phyloP scores from a whole-genome alignment of 2,888 invertebrate genomes.

The Euzophera pinguis region DNA sequence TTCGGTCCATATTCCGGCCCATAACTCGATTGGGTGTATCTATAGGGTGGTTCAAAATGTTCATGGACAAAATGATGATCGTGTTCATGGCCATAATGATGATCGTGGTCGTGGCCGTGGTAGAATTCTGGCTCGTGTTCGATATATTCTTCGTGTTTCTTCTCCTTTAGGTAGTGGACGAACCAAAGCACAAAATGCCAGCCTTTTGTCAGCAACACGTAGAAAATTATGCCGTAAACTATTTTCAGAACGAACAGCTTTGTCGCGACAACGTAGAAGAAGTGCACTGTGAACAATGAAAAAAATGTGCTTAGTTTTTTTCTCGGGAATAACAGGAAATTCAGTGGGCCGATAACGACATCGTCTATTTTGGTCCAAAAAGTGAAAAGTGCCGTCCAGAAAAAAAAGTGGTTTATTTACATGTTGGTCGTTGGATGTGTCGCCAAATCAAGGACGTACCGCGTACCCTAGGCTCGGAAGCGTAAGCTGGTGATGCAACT shows the following conservation, averaged over 20 bases:
- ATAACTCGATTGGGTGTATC: slow-evolving; percentile 29
- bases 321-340: too few species aligned
- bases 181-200: slow-evolving; percentile 67
- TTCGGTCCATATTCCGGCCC: slow-evolving; percentile 20
- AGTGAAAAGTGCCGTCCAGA: too few species aligned
- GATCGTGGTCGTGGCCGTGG: background rate
- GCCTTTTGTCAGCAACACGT: slow-evolving; percentile 48
- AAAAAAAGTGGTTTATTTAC: too few species aligned
- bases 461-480: too few species aligned
- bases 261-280: slow-evolving; percentile 64
- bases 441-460: too few species aligned
- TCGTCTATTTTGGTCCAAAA: too few species aligned
- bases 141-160: slow-evolving; percentile 47
- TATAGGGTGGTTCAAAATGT: slow-evolving; percentile 25
- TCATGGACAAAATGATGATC: slow-evolving; percentile 23
- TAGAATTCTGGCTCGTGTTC: slow-evolving; percentile 42
- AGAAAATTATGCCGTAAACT: slow-evolving; percentile 61
- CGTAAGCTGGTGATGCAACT: too few species aligned
- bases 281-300: slow-evolving; percentile 55
- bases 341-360: too few species aligned
- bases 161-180: slow-evolving; percentile 59
- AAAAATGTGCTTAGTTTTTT: slow-evolving; percentile 23
- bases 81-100: slow-evolving; percentile 1
- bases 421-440: too few species aligned
- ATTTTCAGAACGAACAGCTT: slow-evolving; percentile 63